These are phyloP conservation scores for Meriones unguiculatus DNA, from an alignment of 2,113 vertebrate genomes.

Conservation along the genomic window DNA sequence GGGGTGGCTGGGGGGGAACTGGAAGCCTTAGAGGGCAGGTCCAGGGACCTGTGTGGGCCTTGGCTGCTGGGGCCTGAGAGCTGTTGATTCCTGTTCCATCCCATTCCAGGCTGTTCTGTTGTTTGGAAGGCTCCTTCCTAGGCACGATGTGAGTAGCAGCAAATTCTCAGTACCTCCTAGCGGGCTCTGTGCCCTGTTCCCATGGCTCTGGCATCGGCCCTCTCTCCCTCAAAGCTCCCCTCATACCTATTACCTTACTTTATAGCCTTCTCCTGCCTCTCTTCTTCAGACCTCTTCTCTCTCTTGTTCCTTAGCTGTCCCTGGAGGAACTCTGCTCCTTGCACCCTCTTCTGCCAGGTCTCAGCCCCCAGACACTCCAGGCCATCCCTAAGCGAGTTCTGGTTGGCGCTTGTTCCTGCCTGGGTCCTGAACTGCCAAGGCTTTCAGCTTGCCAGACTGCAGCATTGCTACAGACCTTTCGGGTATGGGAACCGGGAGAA, in stretches of 20 bases:
- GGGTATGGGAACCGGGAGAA: slow-evolving; percentile 83
- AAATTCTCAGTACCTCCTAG: not conserved
- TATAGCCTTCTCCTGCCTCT: not conserved
- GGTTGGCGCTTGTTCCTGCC: slow-evolving; percentile 87
- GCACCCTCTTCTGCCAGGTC: slow-evolving; percentile 88
- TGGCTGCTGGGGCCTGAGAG: not conserved
- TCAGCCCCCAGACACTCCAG: slow-evolving; percentile 88
- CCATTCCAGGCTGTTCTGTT: slow-evolving; percentile 89
- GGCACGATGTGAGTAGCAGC: slow-evolving; percentile 87
- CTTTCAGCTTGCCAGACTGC: slow-evolving; percentile 90
- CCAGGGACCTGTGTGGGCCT: not conserved
- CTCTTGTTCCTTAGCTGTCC: slow-evolving; percentile 72
- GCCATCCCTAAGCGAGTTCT: slow-evolving; percentile 83
- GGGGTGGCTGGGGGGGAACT: not conserved
- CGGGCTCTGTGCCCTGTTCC: not conserved
- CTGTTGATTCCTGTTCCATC: not conserved
- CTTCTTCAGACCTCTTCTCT: slow-evolving; percentile 58
- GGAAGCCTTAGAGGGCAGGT: not conserved
- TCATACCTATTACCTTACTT: not conserved
- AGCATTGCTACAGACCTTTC: slow-evolving; percentile 87
- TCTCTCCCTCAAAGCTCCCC: not conserved
- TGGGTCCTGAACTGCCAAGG: slow-evolving; percentile 86
- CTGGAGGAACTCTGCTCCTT: slow-evolving; percentile 86
- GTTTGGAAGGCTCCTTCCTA: slow-evolving; percentile 87
- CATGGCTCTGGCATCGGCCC: accelerated